Evolutionary conservation across 2,797 vertebrate species (phyloP).

Genomic region (Sebastes steindachneri): DNA sequence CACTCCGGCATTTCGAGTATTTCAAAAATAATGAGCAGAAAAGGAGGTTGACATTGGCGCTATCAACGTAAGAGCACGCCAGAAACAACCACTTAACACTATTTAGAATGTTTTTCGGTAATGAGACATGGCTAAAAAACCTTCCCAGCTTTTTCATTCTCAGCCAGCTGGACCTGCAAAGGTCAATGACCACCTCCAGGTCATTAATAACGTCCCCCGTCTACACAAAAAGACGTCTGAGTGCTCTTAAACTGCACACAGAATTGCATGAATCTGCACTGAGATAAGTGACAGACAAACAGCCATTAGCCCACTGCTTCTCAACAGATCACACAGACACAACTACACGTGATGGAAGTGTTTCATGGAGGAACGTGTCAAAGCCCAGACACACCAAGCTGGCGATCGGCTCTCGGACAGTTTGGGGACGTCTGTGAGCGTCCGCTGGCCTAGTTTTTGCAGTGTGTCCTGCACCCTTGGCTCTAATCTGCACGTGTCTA

Average conservation of each 20-base stretch:
- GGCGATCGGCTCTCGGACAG: no score
- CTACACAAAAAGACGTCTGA: neutral
- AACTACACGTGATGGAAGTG: neutral
- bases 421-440: no score
- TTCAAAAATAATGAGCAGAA: conserved; percentile 36
- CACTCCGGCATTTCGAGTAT: conserved; percentile 14
- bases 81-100: conserved; percentile 34
- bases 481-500: no score
- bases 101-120: neutral
- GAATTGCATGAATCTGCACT: conserved; percentile 5
- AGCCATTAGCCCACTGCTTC: neutral
- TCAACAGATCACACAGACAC: neutral
- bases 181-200: conserved; percentile 7
- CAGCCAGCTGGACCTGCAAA: neutral
- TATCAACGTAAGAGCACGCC: neutral
- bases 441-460: no score
- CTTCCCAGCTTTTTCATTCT: neutral
- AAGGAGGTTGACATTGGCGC: neutral
- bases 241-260: neutral
- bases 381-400: no score
- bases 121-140: conserved; percentile 15
- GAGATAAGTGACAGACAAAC: conserved; percentile 1
- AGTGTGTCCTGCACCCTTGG: no score
- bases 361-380: neutral
- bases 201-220: neutral